Base-by-base conservation (phyloP, 1,140 invertebrate species). In the Micrasema longulum region DNA sequence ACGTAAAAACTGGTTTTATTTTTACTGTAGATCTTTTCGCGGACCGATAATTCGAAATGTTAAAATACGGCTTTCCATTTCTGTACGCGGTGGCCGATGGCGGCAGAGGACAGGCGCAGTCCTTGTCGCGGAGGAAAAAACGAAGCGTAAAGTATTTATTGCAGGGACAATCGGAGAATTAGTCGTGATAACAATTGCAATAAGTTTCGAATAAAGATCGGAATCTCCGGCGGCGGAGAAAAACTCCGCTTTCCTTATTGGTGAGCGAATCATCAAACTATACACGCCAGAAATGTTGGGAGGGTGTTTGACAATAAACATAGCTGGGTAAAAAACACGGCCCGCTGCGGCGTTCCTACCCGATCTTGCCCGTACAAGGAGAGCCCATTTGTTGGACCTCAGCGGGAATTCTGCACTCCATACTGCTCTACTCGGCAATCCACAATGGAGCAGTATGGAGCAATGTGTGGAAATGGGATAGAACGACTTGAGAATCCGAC, bases 281-380 rank as follows among this genome's bases (percentile, higher is more conserved):
- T 60, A 60, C 38, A 64, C 43, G 60, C 43, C 60, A 64, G 22
- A 38, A 45, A 47, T 64, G 60, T 47, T 64, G 20, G 60, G 22
- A 64, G 60, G 60, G 43, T 47, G 43, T 47, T 64, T 64, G 60
- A 64, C 60, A 64, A 64, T 64, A 64, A 64, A 64, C 11, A 45
- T 64, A 47, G 45, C 12, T 41, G 60, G 14, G 12, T 31, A 60
- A 38, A 38, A 60, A 60, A 55, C 22, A 55, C 26, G 52, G 23
- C 14, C 23, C 10, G 22, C 52, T 31, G 52, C 52, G 26, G 9
- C n/a, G n/a, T n/a, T 16, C 20, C 22, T 20, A 9, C 18, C 53
- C 3, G 22, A 12, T 0, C 41, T 6, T 4, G 12, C 5, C 60
- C 43, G 20, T 64, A 64, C 14, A 64, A 31, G 60, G 60, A 31